Evolutionary conservation across 2,888 invertebrate genomes (phyloP), one percentile per base, ranked within the genome.

Genomic region (Fragum sueziense): DNA sequence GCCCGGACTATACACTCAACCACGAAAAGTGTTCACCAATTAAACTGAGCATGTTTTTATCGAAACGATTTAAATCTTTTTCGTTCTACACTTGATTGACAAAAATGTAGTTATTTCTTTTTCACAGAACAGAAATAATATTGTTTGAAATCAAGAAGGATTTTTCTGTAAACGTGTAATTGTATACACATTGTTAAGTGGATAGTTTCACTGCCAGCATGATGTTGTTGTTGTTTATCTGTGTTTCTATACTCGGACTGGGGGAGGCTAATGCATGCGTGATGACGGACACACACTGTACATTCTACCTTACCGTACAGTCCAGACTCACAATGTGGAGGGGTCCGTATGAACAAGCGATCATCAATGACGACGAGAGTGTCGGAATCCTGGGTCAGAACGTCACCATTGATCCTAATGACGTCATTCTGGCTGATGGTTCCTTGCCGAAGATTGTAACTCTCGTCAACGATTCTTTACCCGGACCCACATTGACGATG

Each of bases 401-500:
- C 9, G 79, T 68, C 22, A 31, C 31, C 0, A 70, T 76, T 51
- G 41, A 37, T 27, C 41, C 41, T 9, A 27, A 41, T 27, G 65
- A 65, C 0, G 84, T 87, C 54, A 84, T 87, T 17, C 79, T 84
- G 1, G 84, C 84, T 0, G 88, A 88, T 69, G 88, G 88, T 6
- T 79, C 68, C 9, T 25, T 75, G 3, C 70, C 76, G 1, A 70
- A 82, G 27, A 68, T 83, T 25, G 70, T 88, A 11, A 76, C 79
- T 1, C 75, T 80, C 17, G 80, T 88, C 3, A 89, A 89, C 41
- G 87, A 78, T 14, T 80, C 82, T 33, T 72, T 87, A 34, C 89
- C 89, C 0, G 89, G 89, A 47, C 88, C 89, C 2, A 61, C 83
- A 2, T 76, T 89, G 11, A 84, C 84, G 57, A 88, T 90, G 29